Base-by-base conservation (phyloP, 2,888 invertebrate species). In the Amorpha juglandis region DNA sequence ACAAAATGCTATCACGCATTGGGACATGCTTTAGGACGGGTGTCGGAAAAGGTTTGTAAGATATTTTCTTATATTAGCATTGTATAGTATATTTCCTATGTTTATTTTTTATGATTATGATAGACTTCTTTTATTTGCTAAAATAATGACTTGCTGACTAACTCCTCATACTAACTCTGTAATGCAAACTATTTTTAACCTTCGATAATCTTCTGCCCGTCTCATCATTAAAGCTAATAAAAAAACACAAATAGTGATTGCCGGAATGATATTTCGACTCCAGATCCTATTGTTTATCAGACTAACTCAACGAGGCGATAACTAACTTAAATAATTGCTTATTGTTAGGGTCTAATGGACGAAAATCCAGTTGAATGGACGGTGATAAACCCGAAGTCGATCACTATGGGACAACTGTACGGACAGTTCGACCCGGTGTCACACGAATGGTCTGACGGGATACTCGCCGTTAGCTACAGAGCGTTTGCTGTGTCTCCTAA, bases 361-460 rank as follows among this genome's bases (percentile, higher is more conserved):
- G 97, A 98, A 80, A 96, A 96, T 78, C 94, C 94, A 70, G 97
- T 97, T 0, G 95, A 97, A 73, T 97, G 95, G 81, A 97, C 95
- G 0, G 94, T 98, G 1, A 98, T 98, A 73, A 99, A 98, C 90
- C 99, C 99, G 0, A 99, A 99, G 89, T 96, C 99, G 0, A 97
- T 99, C 67, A 98, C 98, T 0, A 97, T 99, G 96, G 98, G 98
- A 0, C 98, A 99, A 84, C 92, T 99, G 42, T 99, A 98, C 81
- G 99, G 99, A 0, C 97, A 98, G 85, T 99, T 99, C 82, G 99
- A 99, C 91, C 95, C 97, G 0, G 96, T 97, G 0, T 98, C 99
- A 0, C 98, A 98, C 86, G 99, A 99, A 93, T 98, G 98, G 98
- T 97, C 96, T 1, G 98, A 98, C 82, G 98, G 98, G 0, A 96